These are phyloP conservation scores for Microctonus hyperodae DNA, from an alignment of 2,888 invertebrate species.

Conservation along the genomic window DNA sequence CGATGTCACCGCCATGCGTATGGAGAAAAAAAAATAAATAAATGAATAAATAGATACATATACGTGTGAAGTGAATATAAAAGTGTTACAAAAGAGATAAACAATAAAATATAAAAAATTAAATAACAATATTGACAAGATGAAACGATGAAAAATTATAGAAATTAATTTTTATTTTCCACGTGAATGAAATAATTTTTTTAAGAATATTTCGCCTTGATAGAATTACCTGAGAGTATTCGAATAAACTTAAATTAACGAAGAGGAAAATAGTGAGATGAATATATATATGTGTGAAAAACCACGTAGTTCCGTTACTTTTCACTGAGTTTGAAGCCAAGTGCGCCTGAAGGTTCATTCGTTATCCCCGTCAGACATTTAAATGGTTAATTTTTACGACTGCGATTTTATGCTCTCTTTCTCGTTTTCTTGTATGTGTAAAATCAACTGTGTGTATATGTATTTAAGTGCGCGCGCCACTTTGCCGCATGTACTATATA, in stretches of 20 bases:
- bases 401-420: slow-evolving; percentile 50
- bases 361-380: slow-evolving; percentile 49
- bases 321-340: slow-evolving; percentile 37
- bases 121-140: no score
- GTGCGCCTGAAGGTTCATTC: slow-evolving; percentile 55
- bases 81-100: no score
- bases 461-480: background rate
- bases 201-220: no score
- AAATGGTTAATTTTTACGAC: slow-evolving; percentile 58
- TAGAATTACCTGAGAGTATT: slow-evolving; percentile 11
- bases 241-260: background rate
- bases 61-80: slow-evolving; percentile 21
- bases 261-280: background rate
- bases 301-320: slow-evolving; percentile 2
- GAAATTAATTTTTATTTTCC: no score
- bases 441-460: background rate
- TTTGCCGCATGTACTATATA: slow-evolving; percentile 18
- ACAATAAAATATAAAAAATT: no score
- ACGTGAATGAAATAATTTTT: no score
- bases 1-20: slow-evolving; percentile 36
- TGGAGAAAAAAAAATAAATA: slow-evolving; percentile 37
- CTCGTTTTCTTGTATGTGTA: slow-evolving; percentile 14
- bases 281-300: background rate
- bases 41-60: slow-evolving; percentile 7
- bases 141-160: no score